Evolutionary conservation across 2,113 vertebrate species (phyloP), one percentile per base, ranked within the genome.

Genomic region (Cromileptes altivelis): DNA sequence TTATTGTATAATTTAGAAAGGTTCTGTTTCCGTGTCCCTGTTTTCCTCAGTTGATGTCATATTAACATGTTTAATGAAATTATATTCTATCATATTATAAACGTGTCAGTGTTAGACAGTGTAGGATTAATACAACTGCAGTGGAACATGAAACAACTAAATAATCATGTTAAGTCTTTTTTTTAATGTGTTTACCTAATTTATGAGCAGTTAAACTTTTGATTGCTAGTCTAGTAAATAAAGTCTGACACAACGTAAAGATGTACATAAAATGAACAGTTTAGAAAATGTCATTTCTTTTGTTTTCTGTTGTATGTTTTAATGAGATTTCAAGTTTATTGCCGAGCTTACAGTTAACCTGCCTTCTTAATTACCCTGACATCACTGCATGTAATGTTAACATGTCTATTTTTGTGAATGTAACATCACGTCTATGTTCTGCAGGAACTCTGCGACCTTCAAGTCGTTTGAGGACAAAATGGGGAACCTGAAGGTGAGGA

Each of bases 401-500:
- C 13, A n/a, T n/a, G 1, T 57, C 18, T 76, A 17, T 63, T 6
- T 12, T 3, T 62, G 23, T 25, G 61, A 40, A n/a, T 70, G 4
- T 61, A 23, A 84, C 53, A 0, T 53, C 1, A 0, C 5, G 14
- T 56, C 4, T 70, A 75, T 89, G 70, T 57, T 56, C 84, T 75
- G 27, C 91, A 99, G 98, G 94, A 99, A 98, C 92, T 99, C 98
- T 25, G 86, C 97, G 0, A 97, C 98, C 77, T 99, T 99, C 96
- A 99, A 99, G 94, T 98, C 98, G 0, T 99, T 99, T 78, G 98
- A 99, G 92, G 98, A 99, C 78, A 96, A 96, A 91, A 94, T 99
- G 80, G 98, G 96, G 70, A 99, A 96, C 95, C 95, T 99, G 88
- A 99, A 99, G 97, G 98, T 99, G 95, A 95, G 73, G 7, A 30